Evolutionary conservation across 2,888 invertebrate species (phyloP), one percentile per base, ranked within the genome.

Genomic region (Agrotis ipsilon): DNA sequence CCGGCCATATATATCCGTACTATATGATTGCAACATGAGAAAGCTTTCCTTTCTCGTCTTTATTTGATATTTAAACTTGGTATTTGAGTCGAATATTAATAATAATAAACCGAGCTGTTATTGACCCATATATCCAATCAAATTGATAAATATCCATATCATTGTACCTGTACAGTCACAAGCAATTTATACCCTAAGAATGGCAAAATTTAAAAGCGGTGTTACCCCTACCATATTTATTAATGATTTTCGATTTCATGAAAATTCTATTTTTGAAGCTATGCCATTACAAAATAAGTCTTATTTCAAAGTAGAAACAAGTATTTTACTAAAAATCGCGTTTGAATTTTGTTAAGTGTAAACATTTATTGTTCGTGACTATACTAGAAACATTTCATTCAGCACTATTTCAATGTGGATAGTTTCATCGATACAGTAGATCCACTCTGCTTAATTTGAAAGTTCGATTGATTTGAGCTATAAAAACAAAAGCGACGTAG

Each of bases 11-110:
- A 79, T 72, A n/a, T 3, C 43, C 19, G 11, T 39, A 68, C 19
- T 72, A 70, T 70, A 71, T 55, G 55, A 55, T 73, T 75, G 58
- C 18, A 58, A 69, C 74, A 76, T 24, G 70, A n/a, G 63, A 85
- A 76, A 66, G 54, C 72, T 76, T 78, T 78, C 49, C 59, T 43
- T 58, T 58, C 2, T 24, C 54, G 52, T 63, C 19, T 70, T 66
- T 63, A 69, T 78, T 54, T 55, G 60, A 66, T 21, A 48, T 55
- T 57, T 79, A 68, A 79, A 61, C 67, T 58, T 54, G n/a, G 32
- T 62, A 64, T 68, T 61, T 57, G 27, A 61, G 52, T 52, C 24
- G 62, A 66, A 78, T 81, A 66, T 70, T 77, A 66, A 78, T 81
- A 59, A 78, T 81, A 59, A 49, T 39, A 19, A 39, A 39, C 27